These are phyloP conservation scores for Lineus longissimus DNA, from an alignment of 1,140 invertebrate genomes.

Conservation along the genomic window DNA sequence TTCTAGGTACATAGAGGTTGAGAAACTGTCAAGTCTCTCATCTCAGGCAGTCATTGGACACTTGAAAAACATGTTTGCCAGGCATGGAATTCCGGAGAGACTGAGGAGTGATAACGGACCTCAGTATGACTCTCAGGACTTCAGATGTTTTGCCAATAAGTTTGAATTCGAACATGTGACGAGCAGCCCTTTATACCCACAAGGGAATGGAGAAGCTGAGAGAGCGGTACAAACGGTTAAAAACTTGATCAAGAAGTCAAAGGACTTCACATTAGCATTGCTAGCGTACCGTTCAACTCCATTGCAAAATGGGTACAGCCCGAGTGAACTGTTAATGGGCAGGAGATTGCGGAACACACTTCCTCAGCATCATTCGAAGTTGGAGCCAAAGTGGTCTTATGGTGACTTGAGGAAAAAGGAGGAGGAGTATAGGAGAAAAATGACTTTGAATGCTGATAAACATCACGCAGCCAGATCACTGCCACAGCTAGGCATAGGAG, in stretches of 20 bases:
- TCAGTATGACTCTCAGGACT: constrained; percentile 26
- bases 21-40: constrained; percentile 11
- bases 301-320: constrained; percentile 1
- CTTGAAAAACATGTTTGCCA: constrained; percentile 23
- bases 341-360: too few relatives aligned
- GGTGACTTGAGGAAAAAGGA: too few relatives aligned
- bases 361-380: too few relatives aligned
- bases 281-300: background rate
- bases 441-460: too few relatives aligned
- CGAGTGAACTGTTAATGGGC: background rate
- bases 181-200: constrained; percentile 20
- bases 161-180: constrained; percentile 27
- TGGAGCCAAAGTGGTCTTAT: too few relatives aligned
- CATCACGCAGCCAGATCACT: too few relatives aligned
- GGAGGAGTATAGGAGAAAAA: too few relatives aligned
- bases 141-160: constrained; percentile 21
- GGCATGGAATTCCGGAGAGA: constrained; percentile 24
- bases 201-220: constrained; percentile 25
- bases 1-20: constrained; percentile 19
- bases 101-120: constrained; percentile 28
- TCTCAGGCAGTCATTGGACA: constrained; percentile 19
- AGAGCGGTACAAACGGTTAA: constrained; percentile 24
- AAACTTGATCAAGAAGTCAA: constrained; percentile 13
- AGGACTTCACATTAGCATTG: background rate
- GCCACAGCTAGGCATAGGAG: too few relatives aligned